Percentiles rank a stretch among this genome's conserved stretches.
Conservation (phyloP, 2,888 invertebrate species). For the Xanthia togata region DNA sequence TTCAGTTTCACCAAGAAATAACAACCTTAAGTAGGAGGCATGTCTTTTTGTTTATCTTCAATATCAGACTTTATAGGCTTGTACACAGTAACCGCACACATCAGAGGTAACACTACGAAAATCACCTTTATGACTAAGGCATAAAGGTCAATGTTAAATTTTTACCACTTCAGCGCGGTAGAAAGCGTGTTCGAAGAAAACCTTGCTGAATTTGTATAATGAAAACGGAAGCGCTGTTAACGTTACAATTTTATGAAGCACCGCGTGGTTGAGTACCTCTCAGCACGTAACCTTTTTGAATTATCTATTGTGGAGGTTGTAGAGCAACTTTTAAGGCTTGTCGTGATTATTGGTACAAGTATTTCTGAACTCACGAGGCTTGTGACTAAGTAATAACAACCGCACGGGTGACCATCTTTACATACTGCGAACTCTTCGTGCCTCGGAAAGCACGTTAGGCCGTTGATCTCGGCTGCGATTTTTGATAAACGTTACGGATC, state of each 20-base stretch:
- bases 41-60: constrained; percentile 59
- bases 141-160: not conserved
- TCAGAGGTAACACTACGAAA: not conserved
- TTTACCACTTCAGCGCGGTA: not conserved
- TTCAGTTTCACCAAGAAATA: constrained; percentile 42
- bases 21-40: constrained; percentile 41
- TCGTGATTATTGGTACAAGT: constrained; percentile 32
- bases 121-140: constrained; percentile 4
- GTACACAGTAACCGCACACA: constrained; percentile 2
- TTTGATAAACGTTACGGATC: too few species aligned
- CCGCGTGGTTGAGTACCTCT: constrained; percentile 21
- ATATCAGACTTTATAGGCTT: constrained; percentile 54
- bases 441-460: too few species aligned
- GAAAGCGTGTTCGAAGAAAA: constrained; percentile 31
- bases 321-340: constrained; percentile 24
- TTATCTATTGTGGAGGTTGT: constrained; percentile 38
- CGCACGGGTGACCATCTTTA: too few species aligned
- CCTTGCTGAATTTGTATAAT: constrained; percentile 43
- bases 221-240: constrained; percentile 51
- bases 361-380: not conserved
- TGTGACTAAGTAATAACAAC: too few species aligned
- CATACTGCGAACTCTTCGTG: too few species aligned
- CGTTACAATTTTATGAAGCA: constrained; percentile 42
- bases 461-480: too few species aligned
- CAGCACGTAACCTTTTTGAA: constrained; percentile 57